Evolutionary conservation across 2,113 vertebrate genomes (phyloP), one percentile per base, ranked within the genome.

Genomic region (Hemichromis elongatus): DNA sequence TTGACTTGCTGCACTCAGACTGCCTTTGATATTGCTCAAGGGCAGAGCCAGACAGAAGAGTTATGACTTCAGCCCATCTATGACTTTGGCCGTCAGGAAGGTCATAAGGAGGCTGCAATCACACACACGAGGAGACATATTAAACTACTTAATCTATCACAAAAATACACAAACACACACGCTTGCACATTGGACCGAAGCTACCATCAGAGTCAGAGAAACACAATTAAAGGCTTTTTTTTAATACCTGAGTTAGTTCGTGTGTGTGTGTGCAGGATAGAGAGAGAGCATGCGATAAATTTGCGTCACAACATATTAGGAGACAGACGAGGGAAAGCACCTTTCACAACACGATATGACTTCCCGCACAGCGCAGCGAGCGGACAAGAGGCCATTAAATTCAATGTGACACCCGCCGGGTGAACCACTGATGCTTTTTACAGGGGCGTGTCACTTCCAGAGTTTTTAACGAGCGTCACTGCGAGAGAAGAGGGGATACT

Each of bases 11-110:
- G 92, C 89, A 88, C 90, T 91, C 82, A 86, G 82, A 90, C 86
- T 82, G 89, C 45, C 86, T 86, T 87, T 93, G 92, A 94, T 95
- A 90, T 93, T 94, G 94, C 94, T 95, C 93, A 96, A 95, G 95
- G 93, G 94, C 95, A 95, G 94, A 94, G 79, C 85, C 88, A 88
- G 87, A 92, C 92, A 92, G 90, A 83, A 94, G 94, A 95, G 91
- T 95, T 96, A 95, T 93, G 95, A 95, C 92, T 94, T 82, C 63
- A 90, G 86, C 87, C 86, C 91, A 90, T 91, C 91, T 92, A 89
- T 80, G 84, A 84, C 88, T 92, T 90, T 80, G 81, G 84, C 88
- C 86, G 90, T 94, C 94, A 93, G 91, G 92, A 89, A 92, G 94
- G 93, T 94, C 86, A 93, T 50, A 86, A 89, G 88, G 87, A 92